Evolutionary conservation across 2,113 vertebrate genomes (phyloP), one percentile per base, ranked within the genome.

Genomic region (Phrynosoma blainvillii): DNA sequence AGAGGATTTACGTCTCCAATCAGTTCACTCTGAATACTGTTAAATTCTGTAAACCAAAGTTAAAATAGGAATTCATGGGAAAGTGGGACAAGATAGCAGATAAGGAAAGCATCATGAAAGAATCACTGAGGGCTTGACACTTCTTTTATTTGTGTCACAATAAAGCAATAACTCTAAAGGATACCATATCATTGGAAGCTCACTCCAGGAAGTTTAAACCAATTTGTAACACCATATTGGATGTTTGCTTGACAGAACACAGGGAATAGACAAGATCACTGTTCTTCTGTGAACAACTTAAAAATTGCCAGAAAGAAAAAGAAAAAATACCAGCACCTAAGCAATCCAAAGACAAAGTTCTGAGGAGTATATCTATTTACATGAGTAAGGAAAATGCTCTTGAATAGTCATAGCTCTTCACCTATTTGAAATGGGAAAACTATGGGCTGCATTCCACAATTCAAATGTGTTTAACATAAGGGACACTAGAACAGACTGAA

Each of bases 101-200:
- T 82, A 86, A 77, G 86, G 79, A 82, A 86, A 56, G 47, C 42
- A 76, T 76, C 36, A 82, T 77, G 88, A 86, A 86, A 89, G 74
- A 70, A 77, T n/a, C 25, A 82, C 52, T 86, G 32, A 83, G n/a
- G 52, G 76, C 20, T 68, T 78, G 52, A 85, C 79, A 52, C 74
- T 86, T 83, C 74, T 70, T 82, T 86, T 89, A 47, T 82, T n/a
- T 71, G 62, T 68, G 70, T 66, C 70, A 89, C 56, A 86, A 89
- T 86, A 65, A 83, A 86, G 79, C 52, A 82, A 86, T 86, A 86
- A 77, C 73, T 59, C 25, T 70, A 21, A 86, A 77, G 42, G 70
- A 81, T 86, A 86, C 71, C 73, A 47, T 56, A 86, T 83, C 88
- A 82, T 47, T 78, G 84, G 65, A 52, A 82, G 30, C 62, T 86